Evolutionary conservation across 2,888 invertebrate species (phyloP).

Genomic region (Mesorhabditis belari): DNA sequence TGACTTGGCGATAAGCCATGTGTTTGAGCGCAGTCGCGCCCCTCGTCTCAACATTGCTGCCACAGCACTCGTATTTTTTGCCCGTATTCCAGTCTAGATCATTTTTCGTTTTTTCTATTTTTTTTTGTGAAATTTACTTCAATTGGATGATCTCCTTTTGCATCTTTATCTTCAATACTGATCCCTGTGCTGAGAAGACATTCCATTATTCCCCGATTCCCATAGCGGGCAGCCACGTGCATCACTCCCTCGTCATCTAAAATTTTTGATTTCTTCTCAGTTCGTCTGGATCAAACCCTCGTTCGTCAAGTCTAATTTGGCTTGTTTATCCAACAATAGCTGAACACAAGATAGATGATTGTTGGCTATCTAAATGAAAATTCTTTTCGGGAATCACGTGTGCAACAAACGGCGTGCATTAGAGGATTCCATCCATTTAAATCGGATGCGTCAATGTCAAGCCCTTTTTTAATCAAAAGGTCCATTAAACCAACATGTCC

Average conservation of each 20-base stretch:
- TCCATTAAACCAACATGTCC: conserved; percentile 11
- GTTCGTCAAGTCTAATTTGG: conserved; percentile 44
- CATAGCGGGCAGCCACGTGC: conserved; percentile 7
- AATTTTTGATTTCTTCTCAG: not conserved
- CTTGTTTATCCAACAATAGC: conserved; percentile 62
- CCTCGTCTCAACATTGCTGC: conserved; percentile 8
- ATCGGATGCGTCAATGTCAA: no score
- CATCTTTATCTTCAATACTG: conserved; percentile 10
- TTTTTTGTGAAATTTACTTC: conserved; percentile 5
- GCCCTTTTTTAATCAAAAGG: conserved; percentile 9
- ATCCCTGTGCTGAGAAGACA: conserved; percentile 7
- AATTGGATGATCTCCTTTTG: conserved; percentile 8
- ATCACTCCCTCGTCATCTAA: conserved; percentile 2
- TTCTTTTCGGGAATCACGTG: no score
- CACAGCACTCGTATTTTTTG: conserved; percentile 5
- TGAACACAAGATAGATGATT: conserved; percentile 73
- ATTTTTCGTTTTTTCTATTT: no score
- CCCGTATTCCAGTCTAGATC: not conserved
- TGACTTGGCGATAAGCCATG: conserved; percentile 6
- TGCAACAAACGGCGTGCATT: conserved; percentile 71
- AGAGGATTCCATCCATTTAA: conserved; percentile 64
- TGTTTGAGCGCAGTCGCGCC: conserved; percentile 6
- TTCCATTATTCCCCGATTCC: conserved; percentile 5
- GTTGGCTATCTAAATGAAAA: conserved; percentile 59
- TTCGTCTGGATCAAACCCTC: not conserved